Conservation (phyloP, 2,888 invertebrate genomes). For the Notodonta dromedarius region DNA sequence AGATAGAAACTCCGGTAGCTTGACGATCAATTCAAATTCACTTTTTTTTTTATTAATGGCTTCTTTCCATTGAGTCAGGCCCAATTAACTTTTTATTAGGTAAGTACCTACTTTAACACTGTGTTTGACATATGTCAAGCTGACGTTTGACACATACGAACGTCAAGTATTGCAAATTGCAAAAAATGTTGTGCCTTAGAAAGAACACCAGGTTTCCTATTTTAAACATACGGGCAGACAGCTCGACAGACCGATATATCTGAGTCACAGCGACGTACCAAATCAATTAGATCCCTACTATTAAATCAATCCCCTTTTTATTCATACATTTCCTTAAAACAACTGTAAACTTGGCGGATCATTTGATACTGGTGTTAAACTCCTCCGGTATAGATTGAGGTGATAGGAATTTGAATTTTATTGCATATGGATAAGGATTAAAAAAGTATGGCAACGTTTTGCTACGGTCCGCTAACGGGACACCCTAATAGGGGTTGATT, state of each 20-base stretch:
- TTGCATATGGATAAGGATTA: constrained; percentile 22
- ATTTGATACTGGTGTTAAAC: constrained; percentile 15
- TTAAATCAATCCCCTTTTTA: constrained; percentile 14
- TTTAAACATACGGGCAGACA: constrained; percentile 24
- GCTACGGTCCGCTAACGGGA: constrained; percentile 51
- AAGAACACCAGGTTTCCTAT: constrained; percentile 29
- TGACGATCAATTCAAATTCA: constrained; percentile 3
- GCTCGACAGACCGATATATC: constrained; percentile 38
- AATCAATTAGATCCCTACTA: constrained; percentile 18
- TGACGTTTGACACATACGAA: constrained; percentile 13
- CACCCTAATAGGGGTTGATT: constrained; percentile 59
- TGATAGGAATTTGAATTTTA: constrained; percentile 25
- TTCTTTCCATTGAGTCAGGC: too few relatives aligned
- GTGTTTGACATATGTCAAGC: constrained; percentile 20
- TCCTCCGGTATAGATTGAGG: constrained; percentile 16
- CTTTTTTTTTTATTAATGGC: too few relatives aligned
- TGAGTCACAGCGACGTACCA: constrained; percentile 29
- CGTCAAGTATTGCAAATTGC: not conserved
- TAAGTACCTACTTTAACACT: constrained; percentile 4
- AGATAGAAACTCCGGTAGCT: not conserved
- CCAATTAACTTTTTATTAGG: not conserved
- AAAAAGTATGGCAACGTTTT: constrained; percentile 21
- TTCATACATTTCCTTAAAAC: constrained; percentile 14
- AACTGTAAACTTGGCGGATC: constrained; percentile 15
- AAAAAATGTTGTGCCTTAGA: constrained; percentile 19